Evolutionary conservation across 2,888 invertebrate species (phyloP).

Genomic region (Pheosia gnoma): DNA sequence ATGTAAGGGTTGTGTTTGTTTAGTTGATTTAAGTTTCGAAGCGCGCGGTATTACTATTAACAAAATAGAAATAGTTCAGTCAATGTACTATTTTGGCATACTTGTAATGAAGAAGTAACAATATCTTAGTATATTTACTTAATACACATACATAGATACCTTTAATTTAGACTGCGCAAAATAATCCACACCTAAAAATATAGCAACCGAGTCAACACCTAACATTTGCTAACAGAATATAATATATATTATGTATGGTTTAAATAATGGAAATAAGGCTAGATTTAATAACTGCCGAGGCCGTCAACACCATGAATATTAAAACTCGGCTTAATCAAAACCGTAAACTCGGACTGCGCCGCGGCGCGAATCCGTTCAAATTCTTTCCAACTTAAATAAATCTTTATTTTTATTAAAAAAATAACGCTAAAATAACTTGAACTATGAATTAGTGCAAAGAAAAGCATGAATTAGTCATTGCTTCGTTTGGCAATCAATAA

Average conservation of each 20-base stretch:
- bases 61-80: neutral
- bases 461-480: too few relatives aligned
- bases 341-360: constrained; percentile 10
- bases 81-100: neutral
- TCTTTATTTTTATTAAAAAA: constrained; percentile 1
- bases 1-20: too few relatives aligned
- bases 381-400: constrained; percentile 18
- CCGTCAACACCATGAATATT: constrained; percentile 24
- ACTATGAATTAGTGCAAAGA: too few relatives aligned
- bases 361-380: constrained; percentile 10
- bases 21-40: too few relatives aligned
- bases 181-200: too few relatives aligned
- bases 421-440: neutral
- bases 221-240: neutral
- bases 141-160: too few relatives aligned
- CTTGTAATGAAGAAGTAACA: too few relatives aligned
- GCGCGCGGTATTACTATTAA: neutral
- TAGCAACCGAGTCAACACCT: too few relatives aligned
- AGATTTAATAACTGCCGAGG: constrained; percentile 9
- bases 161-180: too few relatives aligned
- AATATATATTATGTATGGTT: constrained; percentile 2
- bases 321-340: constrained; percentile 20
- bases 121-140: too few relatives aligned
- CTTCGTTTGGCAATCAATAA: neutral
- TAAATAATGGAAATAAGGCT: constrained; percentile 18